phyloP scores from a whole-genome alignment of 2,797 vertebrate genomes.

The Manis javanica region DNA sequence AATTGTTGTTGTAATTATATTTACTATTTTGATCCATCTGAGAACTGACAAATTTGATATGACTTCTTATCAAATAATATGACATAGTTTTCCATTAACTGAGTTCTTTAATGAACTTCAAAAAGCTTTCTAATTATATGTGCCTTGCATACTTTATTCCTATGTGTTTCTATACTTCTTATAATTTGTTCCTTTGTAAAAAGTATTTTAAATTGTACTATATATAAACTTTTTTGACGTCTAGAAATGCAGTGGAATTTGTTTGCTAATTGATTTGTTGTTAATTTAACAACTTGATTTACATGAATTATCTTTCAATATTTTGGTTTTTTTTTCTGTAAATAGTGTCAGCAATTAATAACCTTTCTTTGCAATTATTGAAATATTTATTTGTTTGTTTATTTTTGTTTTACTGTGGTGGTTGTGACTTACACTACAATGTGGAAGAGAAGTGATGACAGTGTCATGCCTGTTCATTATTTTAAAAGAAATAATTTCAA shows the following conservation, averaged over 20 bases:
- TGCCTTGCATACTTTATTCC: background rate
- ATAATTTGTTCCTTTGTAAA: background rate
- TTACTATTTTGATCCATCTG: background rate
- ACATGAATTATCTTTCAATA: background rate
- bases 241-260: background rate
- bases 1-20: background rate
- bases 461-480: background rate
- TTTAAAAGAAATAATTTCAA: background rate
- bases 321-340: background rate
- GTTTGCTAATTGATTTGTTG: background rate
- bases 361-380: conserved; percentile 4
- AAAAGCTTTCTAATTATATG: background rate
- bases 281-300: background rate
- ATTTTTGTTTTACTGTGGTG: background rate
- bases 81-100: background rate
- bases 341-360: background rate
- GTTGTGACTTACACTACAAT: background rate
- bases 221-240: background rate
- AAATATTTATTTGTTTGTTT: background rate
- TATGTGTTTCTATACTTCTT: background rate
- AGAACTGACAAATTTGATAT: background rate
- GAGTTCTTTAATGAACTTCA: background rate
- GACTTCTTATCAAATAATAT: background rate
- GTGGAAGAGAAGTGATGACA: background rate
- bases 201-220: background rate